A percentile compares a stretch with the other conserved stretches of the same genome.
Evolutionary conservation across 2,797 vertebrate genomes (phyloP).

Genomic region (Pipistrellus nathusii): DNA sequence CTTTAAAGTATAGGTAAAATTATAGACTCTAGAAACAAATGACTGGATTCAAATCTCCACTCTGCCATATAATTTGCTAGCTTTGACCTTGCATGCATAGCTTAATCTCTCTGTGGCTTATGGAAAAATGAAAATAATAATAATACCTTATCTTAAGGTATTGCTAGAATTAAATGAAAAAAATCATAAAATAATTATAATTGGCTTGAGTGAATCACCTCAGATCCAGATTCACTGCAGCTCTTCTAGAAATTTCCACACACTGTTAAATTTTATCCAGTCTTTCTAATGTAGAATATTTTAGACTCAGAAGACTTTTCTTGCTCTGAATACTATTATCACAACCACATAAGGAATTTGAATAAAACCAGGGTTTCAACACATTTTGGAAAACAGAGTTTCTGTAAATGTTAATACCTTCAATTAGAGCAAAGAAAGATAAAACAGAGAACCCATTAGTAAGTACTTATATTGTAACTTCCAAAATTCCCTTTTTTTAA

Average conservation of each 20-base stretch:
- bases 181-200: background rate
- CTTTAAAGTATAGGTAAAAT: background rate
- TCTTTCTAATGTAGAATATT: conserved; percentile 34
- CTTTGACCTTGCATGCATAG: conserved; percentile 28
- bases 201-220: background rate
- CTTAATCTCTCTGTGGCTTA: background rate
- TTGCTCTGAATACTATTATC: conserved; percentile 1
- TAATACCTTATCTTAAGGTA: background rate
- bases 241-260: background rate
- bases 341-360: conserved; percentile 23
- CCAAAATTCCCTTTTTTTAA: background rate
- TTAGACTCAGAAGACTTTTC: background rate
- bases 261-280: background rate
- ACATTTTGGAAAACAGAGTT: conserved; percentile 48
- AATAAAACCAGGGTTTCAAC: conserved; percentile 7
- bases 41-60: background rate
- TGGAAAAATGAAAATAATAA: conserved; percentile 4
- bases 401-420: conserved; percentile 46
- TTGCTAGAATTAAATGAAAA: conserved; percentile 32
- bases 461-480: background rate
- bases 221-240: background rate
- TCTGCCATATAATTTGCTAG: background rate
- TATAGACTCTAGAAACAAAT: conserved; percentile 28
- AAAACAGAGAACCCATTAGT: background rate
- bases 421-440: conserved; percentile 30